Base-by-base conservation (phyloP, 2,888 invertebrate genomes). In the Latrodectus elegans region DNA sequence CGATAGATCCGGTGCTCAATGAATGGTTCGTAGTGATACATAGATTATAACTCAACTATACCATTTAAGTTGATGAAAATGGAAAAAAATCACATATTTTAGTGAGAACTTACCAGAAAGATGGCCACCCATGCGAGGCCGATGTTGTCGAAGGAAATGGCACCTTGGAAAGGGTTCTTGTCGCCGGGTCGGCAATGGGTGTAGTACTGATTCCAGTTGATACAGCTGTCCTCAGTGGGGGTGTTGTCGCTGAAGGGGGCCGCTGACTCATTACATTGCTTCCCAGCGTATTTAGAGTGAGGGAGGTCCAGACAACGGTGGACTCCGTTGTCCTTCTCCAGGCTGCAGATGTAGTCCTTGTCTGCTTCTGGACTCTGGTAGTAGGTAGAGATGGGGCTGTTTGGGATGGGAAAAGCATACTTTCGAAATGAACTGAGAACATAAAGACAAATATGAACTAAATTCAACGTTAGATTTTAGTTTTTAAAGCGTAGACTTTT, bases 41-140 rank as follows among this genome's bases (percentile, higher is more conserved):
- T 22, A 22, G 22, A 22, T 22, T 22, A 22, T 22, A 22, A 22
- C 22, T 1, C 22, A 22, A 22, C 0, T 22, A 22, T 22, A 22
- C 22, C 22, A 22, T 22, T 22, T 22, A 22, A 22, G 22, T 22
- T 6, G 38, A 38, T 38, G 38, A 38, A 6, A 38, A 38, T 60
- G 12, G 60, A 60, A 60, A 60, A 4, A 12, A 14, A 55, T 55
- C 15, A 4, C 11, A 55, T 1, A 14, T 55, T 55, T 55, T 6
- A 55, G n/a, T 12, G 38, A 14, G 8, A 8, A 94, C 95, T 95
- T 94, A 99, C 99, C 94, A 99, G 95, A 92, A 92, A 89, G 93
- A 99, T 99, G 90, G 99, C 99, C 90, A 99, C 99, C 99, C 99
- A 99, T 49, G 99, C 99, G 91, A 99, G 95, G 90, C 99, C 99